Base-by-base conservation (phyloP, 2,113 vertebrate species). In the Salvelinus namaycush region DNA sequence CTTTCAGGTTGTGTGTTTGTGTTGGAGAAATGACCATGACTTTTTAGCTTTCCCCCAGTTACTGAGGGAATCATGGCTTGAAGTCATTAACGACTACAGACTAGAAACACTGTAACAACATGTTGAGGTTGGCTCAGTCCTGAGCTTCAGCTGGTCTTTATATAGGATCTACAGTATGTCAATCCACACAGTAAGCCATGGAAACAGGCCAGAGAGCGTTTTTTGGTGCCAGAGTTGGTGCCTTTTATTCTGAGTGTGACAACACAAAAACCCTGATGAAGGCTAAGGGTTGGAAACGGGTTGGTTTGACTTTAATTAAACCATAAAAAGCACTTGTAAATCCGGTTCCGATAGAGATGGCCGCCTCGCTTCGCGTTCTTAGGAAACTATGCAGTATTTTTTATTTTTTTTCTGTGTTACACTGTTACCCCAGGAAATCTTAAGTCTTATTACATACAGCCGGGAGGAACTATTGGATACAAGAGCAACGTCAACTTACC, bases 51-150 rank as follows among this genome's bases (percentile, higher is more conserved):
- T 5, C 12, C 26, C 22, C 39, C 2, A 9, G 24, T 66, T 66
- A 29, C 29, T 3, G 16, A 65, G 62, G 22, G 13, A 65, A 65
- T 65, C 51, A 16, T 54, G 66, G 66, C 26, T 16, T 27, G 34
- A 68, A 39, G 66, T 31, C 29, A 68, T 68, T 68, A 39, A 68
- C 14, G 31, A 68, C 24, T 68, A 8, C 66, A 68, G 14, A 31
- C 24, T 6, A 13, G 51, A 34, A 68, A 39, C 14, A 11, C 67
- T 68, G 8, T 3, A 68, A 68, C 31, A 68, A 68, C 67, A 44
- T 68, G 13, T 68, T 5, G 18, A 68, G 67, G 67, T 68, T 34
- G 67, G 67, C 67, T 68, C 6, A 34, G 27, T 57, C 54, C 54
- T 14, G 11, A 2, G 65, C 26, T 31, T 27, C 65, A 68, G 14